A percentile compares a stretch with the other conserved stretches of the same genome.
Conservation (phyloP, 2,797 vertebrate species). For the Melanotaenia trifasciata region DNA sequence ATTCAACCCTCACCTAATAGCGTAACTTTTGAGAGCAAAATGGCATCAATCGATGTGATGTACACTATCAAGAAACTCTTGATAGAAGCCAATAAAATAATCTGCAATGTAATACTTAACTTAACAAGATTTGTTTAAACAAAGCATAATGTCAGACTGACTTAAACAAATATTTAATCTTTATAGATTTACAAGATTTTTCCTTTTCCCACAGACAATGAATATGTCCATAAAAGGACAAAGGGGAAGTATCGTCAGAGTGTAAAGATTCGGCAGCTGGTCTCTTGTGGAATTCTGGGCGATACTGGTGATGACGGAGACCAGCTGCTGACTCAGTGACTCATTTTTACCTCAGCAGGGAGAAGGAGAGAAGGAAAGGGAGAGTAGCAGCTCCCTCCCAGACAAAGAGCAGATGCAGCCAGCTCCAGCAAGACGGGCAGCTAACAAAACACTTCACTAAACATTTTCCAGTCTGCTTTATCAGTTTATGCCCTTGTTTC, state of each 20-base stretch:
- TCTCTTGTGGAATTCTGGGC: constrained; percentile 73
- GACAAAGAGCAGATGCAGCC: constrained; percentile 72
- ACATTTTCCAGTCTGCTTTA: constrained; percentile 50
- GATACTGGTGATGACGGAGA: constrained; percentile 76
- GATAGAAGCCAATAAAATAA: not conserved
- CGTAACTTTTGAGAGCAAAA: constrained; percentile 16
- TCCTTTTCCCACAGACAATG: not conserved
- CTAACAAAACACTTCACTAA: constrained; percentile 53
- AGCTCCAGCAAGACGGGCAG: constrained; percentile 34
- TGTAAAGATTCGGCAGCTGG: constrained; percentile 50
- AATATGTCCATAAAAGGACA: constrained; percentile 77
- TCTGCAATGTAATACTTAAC: not conserved
- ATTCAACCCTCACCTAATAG: constrained; percentile 1
- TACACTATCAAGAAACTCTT: not conserved
- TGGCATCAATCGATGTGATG: too few species aligned
- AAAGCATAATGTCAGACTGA: constrained; percentile 6
- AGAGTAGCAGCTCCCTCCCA: constrained; percentile 60
- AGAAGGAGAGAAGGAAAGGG: constrained; percentile 65
- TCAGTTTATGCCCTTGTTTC: constrained; percentile 36
- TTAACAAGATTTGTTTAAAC: not conserved
- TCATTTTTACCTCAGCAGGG: constrained; percentile 80
- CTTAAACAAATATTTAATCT: not conserved
- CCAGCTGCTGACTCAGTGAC: constrained; percentile 86
- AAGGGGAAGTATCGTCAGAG: constrained; percentile 77
- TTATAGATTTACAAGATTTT: not conserved